These are phyloP conservation scores for Pangasius macronema DNA, from an alignment of 2,797 vertebrate genomes.

Conservation along the genomic window DNA sequence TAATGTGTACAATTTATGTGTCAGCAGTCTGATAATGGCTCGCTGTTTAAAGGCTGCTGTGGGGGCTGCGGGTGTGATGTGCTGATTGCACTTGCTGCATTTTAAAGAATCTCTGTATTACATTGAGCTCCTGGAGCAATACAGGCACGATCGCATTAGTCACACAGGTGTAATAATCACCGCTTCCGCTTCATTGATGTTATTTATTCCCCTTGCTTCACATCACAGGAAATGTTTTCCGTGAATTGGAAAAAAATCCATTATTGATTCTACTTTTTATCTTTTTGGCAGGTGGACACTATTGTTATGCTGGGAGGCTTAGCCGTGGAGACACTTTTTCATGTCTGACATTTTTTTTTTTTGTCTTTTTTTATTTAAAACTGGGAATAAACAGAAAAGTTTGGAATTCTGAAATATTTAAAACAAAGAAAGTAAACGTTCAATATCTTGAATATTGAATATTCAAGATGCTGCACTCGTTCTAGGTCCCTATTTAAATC, in stretches of 20 bases:
- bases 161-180: conserved; percentile 48
- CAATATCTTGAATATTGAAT: neutral
- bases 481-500: neutral
- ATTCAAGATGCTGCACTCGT: neutral
- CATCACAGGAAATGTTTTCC: neutral
- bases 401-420: no score
- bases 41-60: conserved; percentile 43
- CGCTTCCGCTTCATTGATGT: conserved; percentile 28
- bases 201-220: conserved; percentile 23
- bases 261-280: neutral
- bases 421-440: no score
- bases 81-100: conserved; percentile 49
- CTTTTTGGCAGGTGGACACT: conserved; percentile 80
- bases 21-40: conserved; percentile 52
- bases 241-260: neutral
- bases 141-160: conserved; percentile 41
- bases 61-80: conserved; percentile 34
- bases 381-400: no score
- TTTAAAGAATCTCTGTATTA: conserved; percentile 35
- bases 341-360: conserved; percentile 45
- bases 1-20: conserved; percentile 56
- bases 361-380: neutral
- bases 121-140: conserved; percentile 17
- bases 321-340: conserved; percentile 86
- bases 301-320: conserved; percentile 89